Base-by-base conservation (phyloP, 2,888 invertebrate species). In the Tanytarsus gracilentus region DNA sequence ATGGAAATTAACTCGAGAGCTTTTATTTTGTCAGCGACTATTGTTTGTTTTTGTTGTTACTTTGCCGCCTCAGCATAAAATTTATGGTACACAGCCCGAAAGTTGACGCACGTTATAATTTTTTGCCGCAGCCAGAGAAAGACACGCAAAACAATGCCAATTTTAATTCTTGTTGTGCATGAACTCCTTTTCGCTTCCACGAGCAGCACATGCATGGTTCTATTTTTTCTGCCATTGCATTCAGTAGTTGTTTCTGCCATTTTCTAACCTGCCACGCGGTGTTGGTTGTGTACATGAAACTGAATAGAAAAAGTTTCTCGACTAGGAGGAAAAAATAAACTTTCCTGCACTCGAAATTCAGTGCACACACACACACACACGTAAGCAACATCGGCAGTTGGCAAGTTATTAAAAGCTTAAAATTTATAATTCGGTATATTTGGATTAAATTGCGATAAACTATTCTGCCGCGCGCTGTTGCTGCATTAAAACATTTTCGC, bases 371-470 rank as follows among this genome's bases (percentile, higher is more conserved):
- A 16, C 7, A 36, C 36, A 36, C 36, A 36, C 16, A 9, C 16
- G 44, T 23, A 44, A 36, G 21, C 21, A n/a, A n/a, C n/a, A n/a
- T n/a, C n/a, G n/a, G n/a, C n/a, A n/a, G n/a, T n/a, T n/a, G 30
- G 6, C 11, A 11, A 49, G 49, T 49, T 49, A 49, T 49, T 49
- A 49, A 49, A 49, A 49, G 49, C 49, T 49, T 49, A 49, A 49
- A 49, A 49, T 49, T 49, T 49, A 49, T 49, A 49, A 49, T 49
- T 49, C 27, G 25, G 49, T 49, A 49, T 44, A 2, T 5, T 26
- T 49, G 26, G 49, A 49, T 49, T 49, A 49, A 49, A 49, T 49
- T 27, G 49, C 49, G 49, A 49, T 49, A 49, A 49, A 49, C 49
- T 27, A 27, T 49, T 44, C 23, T 40, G 23, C 40, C 40, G 40